A percentile compares a stretch with the other conserved stretches of the same genome.
These are phyloP conservation scores for Nyctibius bracteatus DNA, from an alignment of 2,113 vertebrate genomes.

Conservation along the genomic window DNA sequence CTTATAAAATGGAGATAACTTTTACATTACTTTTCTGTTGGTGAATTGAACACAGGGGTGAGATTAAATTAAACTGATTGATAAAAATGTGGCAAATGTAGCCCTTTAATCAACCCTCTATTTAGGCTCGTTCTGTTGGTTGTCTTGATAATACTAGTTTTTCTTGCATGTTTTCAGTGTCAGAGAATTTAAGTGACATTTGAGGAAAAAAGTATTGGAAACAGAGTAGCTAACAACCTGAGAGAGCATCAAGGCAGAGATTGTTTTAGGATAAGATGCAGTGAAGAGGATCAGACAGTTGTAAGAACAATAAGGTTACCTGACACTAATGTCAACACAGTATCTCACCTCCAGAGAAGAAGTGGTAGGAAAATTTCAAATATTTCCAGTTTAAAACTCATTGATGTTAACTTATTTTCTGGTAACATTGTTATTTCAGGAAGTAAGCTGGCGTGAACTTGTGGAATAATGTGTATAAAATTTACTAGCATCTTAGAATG, in stretches of 20 bases:
- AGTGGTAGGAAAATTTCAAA: background rate
- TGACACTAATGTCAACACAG: background rate
- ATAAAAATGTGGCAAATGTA: background rate
- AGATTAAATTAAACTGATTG: background rate
- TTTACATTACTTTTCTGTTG: constrained; percentile 23
- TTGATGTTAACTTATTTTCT: background rate
- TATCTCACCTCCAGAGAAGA: background rate
- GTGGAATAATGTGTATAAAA: background rate
- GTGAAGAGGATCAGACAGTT: background rate
- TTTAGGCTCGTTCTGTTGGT: background rate
- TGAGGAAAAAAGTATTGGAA: background rate
- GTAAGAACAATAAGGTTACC: background rate
- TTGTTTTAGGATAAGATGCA: background rate
- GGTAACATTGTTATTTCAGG: background rate
- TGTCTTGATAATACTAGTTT: background rate
- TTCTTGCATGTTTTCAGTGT: background rate
- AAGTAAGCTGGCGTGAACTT: background rate
- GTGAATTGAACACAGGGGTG: background rate
- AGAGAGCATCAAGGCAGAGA: background rate
- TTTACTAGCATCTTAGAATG: background rate
- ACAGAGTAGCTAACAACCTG: background rate
- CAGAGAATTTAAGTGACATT: background rate
- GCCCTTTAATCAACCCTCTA: background rate
- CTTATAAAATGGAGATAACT: background rate
- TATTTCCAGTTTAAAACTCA: background rate